Base-by-base conservation (phyloP, 2,797 vertebrate species). In the Menidia menidia region DNA sequence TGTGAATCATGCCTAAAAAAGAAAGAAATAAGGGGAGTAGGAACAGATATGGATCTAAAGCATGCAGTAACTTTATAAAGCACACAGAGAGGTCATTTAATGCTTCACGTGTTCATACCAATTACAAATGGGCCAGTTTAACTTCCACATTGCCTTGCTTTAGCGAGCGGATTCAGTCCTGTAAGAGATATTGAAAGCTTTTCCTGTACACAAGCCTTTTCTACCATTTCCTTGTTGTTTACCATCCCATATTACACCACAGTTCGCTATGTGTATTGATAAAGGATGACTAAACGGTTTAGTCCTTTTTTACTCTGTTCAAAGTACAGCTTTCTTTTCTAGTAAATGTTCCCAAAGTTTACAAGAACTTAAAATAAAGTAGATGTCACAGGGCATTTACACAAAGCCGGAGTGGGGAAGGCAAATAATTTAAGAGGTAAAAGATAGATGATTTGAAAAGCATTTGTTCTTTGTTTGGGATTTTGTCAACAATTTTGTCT, bases 101-200 rank as follows among this genome's bases (percentile, higher is more conserved):
- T 77, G 69, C 75, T 71, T 75, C 42, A 61, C 25, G 39, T 68
- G 58, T 53, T 68, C 47, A 31, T 19, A 33, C 58, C 33, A 66
- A 67, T 58, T 58, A 44, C 68, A 55, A 15, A 55, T 62, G 67
- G 65, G 68, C 68, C 4, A 2, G 41, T 9, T 56, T 19, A 70
- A 63, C 19, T 71, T 47, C 15, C 69, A 68, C 60, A 68, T 19
- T 39, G 48, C 58, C 11, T 69, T 74, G 32, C 42, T 64, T 65
- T 64, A 68, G 60, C 57, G n/a, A 30, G 42, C 55, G 44, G 64
- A 56, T 60, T 72, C n/a, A 68, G 47, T 19, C 12, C 7, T 60
- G 64, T 62, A 45, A 59, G 71, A 71, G 55, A 78, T 71, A 62
- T 44, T 64, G 35, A 73, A 50, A 18, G 9, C 33, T 39, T 33